phyloP scores from a whole-genome alignment of 2,113 vertebrate genomes.

The Rhabdornis inornatus region DNA sequence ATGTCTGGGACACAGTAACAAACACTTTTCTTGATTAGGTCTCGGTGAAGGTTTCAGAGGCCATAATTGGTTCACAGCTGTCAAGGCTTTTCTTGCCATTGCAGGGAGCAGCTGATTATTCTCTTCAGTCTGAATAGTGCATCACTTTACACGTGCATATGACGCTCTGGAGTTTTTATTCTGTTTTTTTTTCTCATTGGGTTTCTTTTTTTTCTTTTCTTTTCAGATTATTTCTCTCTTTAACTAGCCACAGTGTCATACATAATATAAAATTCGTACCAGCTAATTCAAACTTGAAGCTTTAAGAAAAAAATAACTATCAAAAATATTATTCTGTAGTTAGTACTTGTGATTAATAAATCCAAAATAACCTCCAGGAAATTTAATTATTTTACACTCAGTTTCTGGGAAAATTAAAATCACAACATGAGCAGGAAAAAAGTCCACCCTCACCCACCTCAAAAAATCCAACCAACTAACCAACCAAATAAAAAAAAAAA shows the following conservation, averaged over 20 bases:
- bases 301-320: not conserved
- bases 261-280: not conserved
- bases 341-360: not conserved
- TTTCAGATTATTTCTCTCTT: not conserved
- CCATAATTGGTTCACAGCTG: constrained; percentile 51
- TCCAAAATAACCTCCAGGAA: not conserved
- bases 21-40: constrained; percentile 39
- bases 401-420: not conserved
- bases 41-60: constrained; percentile 10
- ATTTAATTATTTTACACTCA: not conserved
- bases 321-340: not conserved
- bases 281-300: not conserved
- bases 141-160: not conserved
- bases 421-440: not conserved
- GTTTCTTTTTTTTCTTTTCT: not conserved
- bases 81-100: constrained; percentile 25
- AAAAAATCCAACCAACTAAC: not conserved
- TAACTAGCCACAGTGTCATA: not conserved
- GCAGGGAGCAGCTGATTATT: constrained; percentile 46
- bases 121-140: not conserved
- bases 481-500: not conserved
- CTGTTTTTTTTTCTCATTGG: not conserved
- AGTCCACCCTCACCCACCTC: accelerated
- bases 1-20: constrained; percentile 26
- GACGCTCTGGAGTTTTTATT: not conserved